phyloP scores from a whole-genome alignment of 2,113 vertebrate genomes.

The Odontophorus gujanensis region DNA sequence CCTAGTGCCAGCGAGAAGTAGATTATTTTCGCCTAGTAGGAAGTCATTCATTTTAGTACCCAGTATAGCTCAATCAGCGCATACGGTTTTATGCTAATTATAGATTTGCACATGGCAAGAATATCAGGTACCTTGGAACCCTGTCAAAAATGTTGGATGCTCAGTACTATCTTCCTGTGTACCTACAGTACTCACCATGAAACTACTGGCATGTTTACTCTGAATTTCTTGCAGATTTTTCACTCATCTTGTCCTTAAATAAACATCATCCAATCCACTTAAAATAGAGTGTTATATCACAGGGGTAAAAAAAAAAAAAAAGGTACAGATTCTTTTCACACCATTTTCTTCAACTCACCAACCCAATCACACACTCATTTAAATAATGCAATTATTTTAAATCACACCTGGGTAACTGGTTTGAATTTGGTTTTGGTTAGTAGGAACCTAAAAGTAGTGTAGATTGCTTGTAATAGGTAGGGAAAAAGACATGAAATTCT shows the following conservation, averaged over 20 bases:
- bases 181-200: not conserved
- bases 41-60: not conserved
- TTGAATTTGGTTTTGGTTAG: conserved; percentile 1
- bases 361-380: not conserved
- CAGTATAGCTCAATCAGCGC: not conserved
- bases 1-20: conserved; percentile 1
- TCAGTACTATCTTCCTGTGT: not conserved
- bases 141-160: not conserved
- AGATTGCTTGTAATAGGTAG: not conserved
- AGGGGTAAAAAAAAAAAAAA: not conserved
- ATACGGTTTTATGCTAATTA: not conserved
- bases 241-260: not conserved
- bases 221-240: not conserved
- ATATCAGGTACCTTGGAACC: not conserved
- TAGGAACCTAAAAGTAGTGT: conserved; percentile 9
- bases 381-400: not conserved
- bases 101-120: not conserved
- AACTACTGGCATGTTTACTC: not conserved
- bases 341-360: not conserved
- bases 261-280: not conserved
- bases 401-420: not conserved
- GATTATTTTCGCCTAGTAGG: not conserved
- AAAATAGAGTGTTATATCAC: not conserved
- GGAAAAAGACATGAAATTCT: conserved; percentile 1
- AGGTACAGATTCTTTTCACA: not conserved